These are phyloP conservation scores for Steatornis caripensis DNA, from an alignment of 2,113 vertebrate genomes.

Conservation along the genomic window DNA sequence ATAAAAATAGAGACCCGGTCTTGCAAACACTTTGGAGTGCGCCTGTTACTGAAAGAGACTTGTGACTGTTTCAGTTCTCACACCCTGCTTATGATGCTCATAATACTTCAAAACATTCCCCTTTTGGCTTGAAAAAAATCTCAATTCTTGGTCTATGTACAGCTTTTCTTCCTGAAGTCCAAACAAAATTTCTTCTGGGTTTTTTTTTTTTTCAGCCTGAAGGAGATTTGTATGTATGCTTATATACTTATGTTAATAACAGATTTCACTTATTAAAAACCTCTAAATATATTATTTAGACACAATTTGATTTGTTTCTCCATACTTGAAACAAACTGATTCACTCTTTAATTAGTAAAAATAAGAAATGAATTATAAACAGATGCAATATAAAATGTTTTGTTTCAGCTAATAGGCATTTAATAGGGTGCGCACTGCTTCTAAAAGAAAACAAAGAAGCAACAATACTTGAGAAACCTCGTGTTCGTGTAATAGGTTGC, in stretches of 20 bases:
- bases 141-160: neutral
- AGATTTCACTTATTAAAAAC: neutral
- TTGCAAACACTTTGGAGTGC: neutral
- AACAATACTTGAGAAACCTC: neutral
- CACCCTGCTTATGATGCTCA: neutral
- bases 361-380: neutral
- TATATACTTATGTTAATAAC: neutral
- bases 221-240: neutral
- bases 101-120: neutral
- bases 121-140: neutral
- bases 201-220: neutral
- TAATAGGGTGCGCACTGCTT: neutral
- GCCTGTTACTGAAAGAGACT: neutral
- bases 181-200: neutral
- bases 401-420: neutral
- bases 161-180: neutral
- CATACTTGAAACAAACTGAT: neutral
- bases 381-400: neutral
- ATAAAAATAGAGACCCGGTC: neutral
- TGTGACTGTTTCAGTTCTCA: neutral
- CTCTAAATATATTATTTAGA: neutral
- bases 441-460: neutral
- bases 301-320: neutral
- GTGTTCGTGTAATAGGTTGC: neutral
- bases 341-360: neutral